Conservation (phyloP, 2,113 vertebrate species). For the Chrysochloris asiatica region DNA sequence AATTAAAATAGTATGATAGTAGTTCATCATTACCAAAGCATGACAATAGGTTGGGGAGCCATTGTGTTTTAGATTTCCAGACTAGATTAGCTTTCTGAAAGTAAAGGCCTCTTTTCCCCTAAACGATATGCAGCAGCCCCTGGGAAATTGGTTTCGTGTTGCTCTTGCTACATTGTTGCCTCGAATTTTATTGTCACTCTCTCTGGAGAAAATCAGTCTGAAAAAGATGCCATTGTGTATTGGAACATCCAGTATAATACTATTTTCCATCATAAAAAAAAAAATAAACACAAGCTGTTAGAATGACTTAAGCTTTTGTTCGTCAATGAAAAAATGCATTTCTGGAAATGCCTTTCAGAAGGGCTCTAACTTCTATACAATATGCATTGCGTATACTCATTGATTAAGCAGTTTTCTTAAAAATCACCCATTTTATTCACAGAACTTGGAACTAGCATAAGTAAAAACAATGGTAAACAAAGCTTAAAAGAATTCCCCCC, state of each 20-base stretch:
- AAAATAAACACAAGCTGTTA: neutral
- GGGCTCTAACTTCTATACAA: neutral
- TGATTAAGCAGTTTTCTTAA: neutral
- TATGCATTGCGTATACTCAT: neutral
- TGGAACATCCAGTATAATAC: neutral
- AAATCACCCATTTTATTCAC: neutral
- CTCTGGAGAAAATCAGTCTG: neutral
- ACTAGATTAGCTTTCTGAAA: neutral
- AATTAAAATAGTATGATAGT: neutral
- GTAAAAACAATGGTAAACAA: conserved; percentile 34
- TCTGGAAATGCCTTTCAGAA: conserved; percentile 33
- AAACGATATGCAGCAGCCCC: neutral
- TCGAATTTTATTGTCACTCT: neutral
- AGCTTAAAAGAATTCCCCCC: conserved; percentile 47
- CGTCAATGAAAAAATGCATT: neutral
- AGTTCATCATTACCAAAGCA: neutral
- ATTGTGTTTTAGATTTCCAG: neutral
- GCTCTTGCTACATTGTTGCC: neutral
- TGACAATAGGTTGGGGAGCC: neutral
- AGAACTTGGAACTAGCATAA: neutral
- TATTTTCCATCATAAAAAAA: neutral
- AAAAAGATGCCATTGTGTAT: neutral
- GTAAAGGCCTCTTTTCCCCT: neutral
- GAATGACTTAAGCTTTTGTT: neutral
- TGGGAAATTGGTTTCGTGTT: too few species aligned